Base-by-base conservation (phyloP, 35 echinoderm and acorn worm species). In the Stichopus chloronotus region DNA sequence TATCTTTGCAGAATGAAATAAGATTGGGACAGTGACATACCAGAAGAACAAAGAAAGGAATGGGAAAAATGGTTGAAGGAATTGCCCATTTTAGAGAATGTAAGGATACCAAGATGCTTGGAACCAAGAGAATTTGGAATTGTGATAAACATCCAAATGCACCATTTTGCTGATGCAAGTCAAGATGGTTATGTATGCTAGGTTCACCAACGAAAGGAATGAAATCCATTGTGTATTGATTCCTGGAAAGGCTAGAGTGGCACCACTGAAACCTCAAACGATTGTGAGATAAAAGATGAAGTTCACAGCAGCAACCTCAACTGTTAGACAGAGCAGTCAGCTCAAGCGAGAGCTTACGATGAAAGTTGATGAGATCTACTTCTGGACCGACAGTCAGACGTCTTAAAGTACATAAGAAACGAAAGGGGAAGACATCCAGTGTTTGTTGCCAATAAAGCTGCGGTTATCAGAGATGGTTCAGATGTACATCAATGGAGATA, bases 341-440 rank as follows among this genome's bases (percentile, higher is more conserved):
- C 74, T 93, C 10, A 90, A 93, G 30, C 74, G 78, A 80, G 94
- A 93, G 78, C 4, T 95, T 16, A 55, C 74, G 10, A 25, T 93
- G n/a, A 43, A 90, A 21, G 20, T 94, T 19, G 52, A 92, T 57
- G 52, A 81, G 59, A 77, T 91, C 78, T 52, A 88, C 7, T 95
- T 95, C 78, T 95, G 84, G 94, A 95, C 94, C 4, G 91, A 95
- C 79, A 96, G 94, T 58, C 25, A 82, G 59, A 96, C 53, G 92
- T 93, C 14, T 53, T 93, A 63, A 90, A 91, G 59, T 93, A 84
- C 87, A 95, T 91, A 9, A 14, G 52, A 43, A 95, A 88, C 55
- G 91, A 95, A 53, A 89, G 24, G 22, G 63, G 82, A 53, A 88
- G 83, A 86, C 90, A 79, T 60, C 91, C 81, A 57, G 91, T 93